Percentiles rank a stretch among this genome's conserved stretches.
Conservation (phyloP, 1,140 invertebrate species). For the Schlechtendalia chinensis region DNA sequence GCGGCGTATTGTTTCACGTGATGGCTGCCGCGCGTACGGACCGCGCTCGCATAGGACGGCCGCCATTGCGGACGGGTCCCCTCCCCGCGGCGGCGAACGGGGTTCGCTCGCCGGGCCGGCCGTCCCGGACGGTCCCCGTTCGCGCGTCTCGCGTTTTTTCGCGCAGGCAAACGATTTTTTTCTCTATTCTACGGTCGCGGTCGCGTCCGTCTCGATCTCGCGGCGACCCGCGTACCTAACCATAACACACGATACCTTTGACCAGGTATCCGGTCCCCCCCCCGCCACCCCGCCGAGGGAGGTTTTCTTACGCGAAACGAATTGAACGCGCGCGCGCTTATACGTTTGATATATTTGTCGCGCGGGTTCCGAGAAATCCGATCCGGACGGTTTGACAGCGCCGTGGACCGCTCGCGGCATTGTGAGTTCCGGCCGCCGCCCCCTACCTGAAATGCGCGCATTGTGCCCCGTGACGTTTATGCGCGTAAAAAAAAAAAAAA, state of each 20-base stretch:
- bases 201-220: no score
- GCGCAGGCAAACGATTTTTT: no score
- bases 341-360: conserved; percentile 6
- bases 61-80: conserved; percentile 25
- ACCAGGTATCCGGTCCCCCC: no score
- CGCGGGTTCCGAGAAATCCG: conserved; percentile 23
- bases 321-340: no score
- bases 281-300: no score
- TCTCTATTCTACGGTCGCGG: no score
- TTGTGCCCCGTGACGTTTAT: no score
- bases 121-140: background rate
- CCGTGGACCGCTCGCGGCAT: background rate
- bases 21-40: background rate
- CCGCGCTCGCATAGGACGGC: conserved; percentile 17
- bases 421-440: background rate
- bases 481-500: no score
- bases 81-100: background rate
- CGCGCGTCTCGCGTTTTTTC: background rate
- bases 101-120: background rate
- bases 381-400: background rate
- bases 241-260: no score
- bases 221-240: no score
- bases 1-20: conserved; percentile 41
- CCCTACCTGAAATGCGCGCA: background rate
- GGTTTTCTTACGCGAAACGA: no score